Conservation (phyloP, 2,113 vertebrate genomes). For the Pachyramphus minor region DNA sequence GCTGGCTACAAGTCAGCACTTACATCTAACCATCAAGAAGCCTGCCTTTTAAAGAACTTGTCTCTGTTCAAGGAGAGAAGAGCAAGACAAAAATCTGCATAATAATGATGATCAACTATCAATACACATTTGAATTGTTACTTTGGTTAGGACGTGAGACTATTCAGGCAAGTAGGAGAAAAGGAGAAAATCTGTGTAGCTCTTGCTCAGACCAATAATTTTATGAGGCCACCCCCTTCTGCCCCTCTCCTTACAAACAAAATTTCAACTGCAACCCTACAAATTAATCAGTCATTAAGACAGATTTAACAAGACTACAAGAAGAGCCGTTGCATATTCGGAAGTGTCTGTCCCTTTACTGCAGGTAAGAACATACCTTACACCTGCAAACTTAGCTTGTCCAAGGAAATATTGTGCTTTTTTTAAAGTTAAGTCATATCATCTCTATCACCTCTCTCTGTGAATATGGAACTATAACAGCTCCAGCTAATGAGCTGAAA, state of each 20-base stretch:
- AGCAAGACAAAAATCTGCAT: not conserved
- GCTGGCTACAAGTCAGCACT: not conserved
- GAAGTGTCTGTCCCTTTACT: not conserved
- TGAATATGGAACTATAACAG: not conserved
- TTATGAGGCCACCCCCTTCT: not conserved
- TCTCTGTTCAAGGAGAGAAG: not conserved
- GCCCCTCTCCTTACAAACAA: not conserved
- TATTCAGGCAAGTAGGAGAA: not conserved
- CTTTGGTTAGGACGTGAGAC: not conserved
- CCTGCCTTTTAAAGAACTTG: not conserved
- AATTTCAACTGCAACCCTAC: not conserved
- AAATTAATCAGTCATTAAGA: not conserved
- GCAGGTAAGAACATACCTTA: not conserved
- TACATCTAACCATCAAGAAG: not conserved
- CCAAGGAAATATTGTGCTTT: too few species aligned
- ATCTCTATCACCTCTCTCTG: not conserved
- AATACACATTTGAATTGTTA: not conserved
- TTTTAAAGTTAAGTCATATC: not conserved
- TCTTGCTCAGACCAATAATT: not conserved
- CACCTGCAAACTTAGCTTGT: not conserved
- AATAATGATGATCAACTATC: not conserved
- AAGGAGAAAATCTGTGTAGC: not conserved
- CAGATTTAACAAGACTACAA: not conserved
- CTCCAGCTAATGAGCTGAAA: not conserved
- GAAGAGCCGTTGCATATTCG: not conserved